These are phyloP conservation scores for Beris morrisii DNA, from an alignment of 2,888 invertebrate genomes.

Conservation along the genomic window DNA sequence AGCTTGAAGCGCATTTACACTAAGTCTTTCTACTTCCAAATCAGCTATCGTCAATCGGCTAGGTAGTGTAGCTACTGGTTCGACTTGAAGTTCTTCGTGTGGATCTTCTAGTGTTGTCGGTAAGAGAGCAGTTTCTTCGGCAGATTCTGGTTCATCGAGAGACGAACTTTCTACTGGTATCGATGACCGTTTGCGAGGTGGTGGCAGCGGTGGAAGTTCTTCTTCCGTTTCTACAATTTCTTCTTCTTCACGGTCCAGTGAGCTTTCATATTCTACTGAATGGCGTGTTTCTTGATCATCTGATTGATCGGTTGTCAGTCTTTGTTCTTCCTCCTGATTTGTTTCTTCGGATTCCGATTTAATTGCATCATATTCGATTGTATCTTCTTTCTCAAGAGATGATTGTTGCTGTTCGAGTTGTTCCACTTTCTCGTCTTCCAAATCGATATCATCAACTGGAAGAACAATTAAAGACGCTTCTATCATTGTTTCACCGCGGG, in stretches of 20 bases:
- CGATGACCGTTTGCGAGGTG: constrained; percentile 48
- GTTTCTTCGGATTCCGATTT: constrained; percentile 41
- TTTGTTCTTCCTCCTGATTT: constrained; percentile 41
- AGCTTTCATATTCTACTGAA: not conserved
- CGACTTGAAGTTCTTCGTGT: constrained; percentile 23
- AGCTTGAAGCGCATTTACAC: constrained; percentile 77
- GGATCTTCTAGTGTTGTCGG: constrained; percentile 32
- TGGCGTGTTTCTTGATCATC: not conserved
- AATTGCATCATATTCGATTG: constrained; percentile 17
- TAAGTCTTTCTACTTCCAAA: constrained; percentile 76
- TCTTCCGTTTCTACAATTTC: constrained; percentile 37
- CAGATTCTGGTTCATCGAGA: constrained; percentile 15
- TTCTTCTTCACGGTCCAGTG: constrained; percentile 1
- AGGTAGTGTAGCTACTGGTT: constrained; percentile 24
- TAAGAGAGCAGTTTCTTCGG: constrained; percentile 19
- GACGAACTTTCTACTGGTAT: constrained; percentile 19
- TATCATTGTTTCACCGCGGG: constrained; percentile 63
- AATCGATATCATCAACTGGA: constrained; percentile 63
- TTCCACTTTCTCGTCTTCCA: constrained; percentile 44
- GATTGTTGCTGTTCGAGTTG: constrained; percentile 42
- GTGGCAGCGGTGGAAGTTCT: constrained; percentile 47
- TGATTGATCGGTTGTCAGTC: constrained; percentile 35
- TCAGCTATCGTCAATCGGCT: constrained; percentile 68
- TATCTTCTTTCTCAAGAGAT: no score
- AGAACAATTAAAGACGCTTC: constrained; percentile 69